phyloP scores from a whole-genome alignment of 2,888 invertebrate species.

The Synergus japonicus region DNA sequence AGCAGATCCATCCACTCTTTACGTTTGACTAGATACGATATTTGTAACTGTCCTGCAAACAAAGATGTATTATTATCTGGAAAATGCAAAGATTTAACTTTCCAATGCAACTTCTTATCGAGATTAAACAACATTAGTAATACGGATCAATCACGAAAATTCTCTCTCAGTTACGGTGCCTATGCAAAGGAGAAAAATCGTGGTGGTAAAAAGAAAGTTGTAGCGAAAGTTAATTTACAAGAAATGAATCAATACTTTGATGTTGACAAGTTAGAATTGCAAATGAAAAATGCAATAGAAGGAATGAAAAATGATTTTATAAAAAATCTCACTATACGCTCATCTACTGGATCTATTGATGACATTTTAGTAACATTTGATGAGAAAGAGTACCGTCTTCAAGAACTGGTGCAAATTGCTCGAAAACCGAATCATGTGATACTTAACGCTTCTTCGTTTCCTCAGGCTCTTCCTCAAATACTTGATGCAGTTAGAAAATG shows the following conservation, averaged over 20 bases:
- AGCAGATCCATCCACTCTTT: neutral
- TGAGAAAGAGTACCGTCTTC: slow-evolving; percentile 88
- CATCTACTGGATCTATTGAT: slow-evolving; percentile 90
- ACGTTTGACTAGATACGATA: neutral
- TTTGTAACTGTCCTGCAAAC: neutral
- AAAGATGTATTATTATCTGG: no score
- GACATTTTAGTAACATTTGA: slow-evolving; percentile 86
- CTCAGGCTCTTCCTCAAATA: slow-evolving; percentile 90
- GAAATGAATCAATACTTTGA: slow-evolving; percentile 86
- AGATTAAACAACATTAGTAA: neutral
- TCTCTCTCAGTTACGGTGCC: neutral
- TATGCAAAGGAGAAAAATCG: slow-evolving; percentile 63
- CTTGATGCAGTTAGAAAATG: slow-evolving; percentile 87
- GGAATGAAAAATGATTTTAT: slow-evolving; percentile 88
- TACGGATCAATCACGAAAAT: neutral
- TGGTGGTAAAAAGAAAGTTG: slow-evolving; percentile 67
- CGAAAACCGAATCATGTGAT: slow-evolving; percentile 92
- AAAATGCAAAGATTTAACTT: neutral
- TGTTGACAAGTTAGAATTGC: slow-evolving; percentile 82
- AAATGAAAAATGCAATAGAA: slow-evolving; percentile 84
- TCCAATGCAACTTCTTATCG: neutral
- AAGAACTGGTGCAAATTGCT: slow-evolving; percentile 92
- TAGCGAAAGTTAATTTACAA: slow-evolving; percentile 83
- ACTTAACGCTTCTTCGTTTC: slow-evolving; percentile 90
- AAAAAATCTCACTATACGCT: slow-evolving; percentile 88